Conservation (phyloP, 2,888 invertebrate species). For the Gnatocerus cornutus region DNA sequence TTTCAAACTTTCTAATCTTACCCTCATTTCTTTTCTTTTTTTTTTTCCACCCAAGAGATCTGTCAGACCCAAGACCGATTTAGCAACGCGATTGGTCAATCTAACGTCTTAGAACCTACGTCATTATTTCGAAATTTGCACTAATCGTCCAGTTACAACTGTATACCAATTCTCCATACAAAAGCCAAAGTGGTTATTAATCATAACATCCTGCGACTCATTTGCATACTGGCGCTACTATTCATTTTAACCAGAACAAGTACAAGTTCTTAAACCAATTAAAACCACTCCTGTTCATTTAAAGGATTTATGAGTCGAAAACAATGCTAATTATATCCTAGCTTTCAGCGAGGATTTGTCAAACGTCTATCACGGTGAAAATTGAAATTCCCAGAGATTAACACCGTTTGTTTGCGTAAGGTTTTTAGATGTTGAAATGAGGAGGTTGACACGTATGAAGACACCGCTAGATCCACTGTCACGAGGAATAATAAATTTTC, state of each 20-base stretch:
- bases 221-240: constrained; percentile 5
- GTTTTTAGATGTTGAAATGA: constrained; percentile 5
- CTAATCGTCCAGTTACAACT: too few relatives aligned
- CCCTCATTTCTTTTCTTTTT: too few relatives aligned
- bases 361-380: not conserved
- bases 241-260: not conserved
- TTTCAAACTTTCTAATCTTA: too few relatives aligned
- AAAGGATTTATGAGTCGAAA: constrained; percentile 2
- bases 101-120: too few relatives aligned
- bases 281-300: not conserved
- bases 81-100: too few relatives aligned
- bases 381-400: not conserved
- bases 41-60: too few relatives aligned
- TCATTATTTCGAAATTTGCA: too few relatives aligned
- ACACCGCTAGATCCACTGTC: constrained; percentile 15
- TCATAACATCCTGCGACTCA: not conserved
- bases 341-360: not conserved
- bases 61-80: too few relatives aligned
- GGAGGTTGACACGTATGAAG: too few relatives aligned
- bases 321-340: not conserved
- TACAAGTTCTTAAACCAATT: constrained; percentile 2
- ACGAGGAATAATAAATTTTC: constrained; percentile 31
- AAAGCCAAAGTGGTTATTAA: not conserved
- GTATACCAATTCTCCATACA: not conserved
- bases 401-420: constrained; percentile 1